Evolutionary conservation across 2,797 vertebrate genomes (phyloP).

Genomic region (Arctocebus calabarensis): DNA sequence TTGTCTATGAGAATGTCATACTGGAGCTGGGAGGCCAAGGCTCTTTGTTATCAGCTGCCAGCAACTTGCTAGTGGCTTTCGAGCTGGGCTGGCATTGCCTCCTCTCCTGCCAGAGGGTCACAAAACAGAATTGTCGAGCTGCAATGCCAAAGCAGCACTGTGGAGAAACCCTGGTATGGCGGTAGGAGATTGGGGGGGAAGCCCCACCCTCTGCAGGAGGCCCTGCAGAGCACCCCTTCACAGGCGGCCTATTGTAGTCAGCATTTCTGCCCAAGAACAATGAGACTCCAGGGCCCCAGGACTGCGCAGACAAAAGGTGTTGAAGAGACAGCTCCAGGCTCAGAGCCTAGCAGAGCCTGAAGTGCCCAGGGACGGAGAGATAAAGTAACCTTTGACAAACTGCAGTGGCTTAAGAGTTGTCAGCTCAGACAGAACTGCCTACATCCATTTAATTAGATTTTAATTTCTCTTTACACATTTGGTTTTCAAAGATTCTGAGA

Average conservation of each 20-base stretch:
- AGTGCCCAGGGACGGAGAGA: slow-evolving; percentile 67
- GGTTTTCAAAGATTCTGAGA: slow-evolving; percentile 83
- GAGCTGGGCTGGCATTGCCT: too few relatives aligned
- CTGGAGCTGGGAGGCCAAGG: background rate
- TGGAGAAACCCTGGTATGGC: background rate
- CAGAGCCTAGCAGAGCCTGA: slow-evolving; percentile 9
- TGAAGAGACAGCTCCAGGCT: background rate
- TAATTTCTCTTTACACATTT: slow-evolving; percentile 86
- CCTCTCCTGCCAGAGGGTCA: background rate
- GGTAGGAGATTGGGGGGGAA: background rate
- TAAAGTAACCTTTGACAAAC: slow-evolving; percentile 84
- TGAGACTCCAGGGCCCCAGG: background rate
- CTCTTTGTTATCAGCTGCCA: background rate
- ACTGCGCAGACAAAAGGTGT: background rate
- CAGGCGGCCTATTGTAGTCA: background rate
- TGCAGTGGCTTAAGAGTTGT: slow-evolving; percentile 81
- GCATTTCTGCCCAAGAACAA: background rate
- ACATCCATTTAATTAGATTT: slow-evolving; percentile 86
- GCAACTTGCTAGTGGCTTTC: background rate
- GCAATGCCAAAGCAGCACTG: background rate
- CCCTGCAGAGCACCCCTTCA: background rate
- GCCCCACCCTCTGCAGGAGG: background rate
- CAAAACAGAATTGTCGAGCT: background rate
- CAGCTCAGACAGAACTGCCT: slow-evolving; percentile 78
- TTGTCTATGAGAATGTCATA: background rate